Percentiles rank a stretch among this genome's conserved stretches.
These are phyloP conservation scores for Bubo bubo DNA, from an alignment of 2,113 vertebrate species.

Conservation along the genomic window DNA sequence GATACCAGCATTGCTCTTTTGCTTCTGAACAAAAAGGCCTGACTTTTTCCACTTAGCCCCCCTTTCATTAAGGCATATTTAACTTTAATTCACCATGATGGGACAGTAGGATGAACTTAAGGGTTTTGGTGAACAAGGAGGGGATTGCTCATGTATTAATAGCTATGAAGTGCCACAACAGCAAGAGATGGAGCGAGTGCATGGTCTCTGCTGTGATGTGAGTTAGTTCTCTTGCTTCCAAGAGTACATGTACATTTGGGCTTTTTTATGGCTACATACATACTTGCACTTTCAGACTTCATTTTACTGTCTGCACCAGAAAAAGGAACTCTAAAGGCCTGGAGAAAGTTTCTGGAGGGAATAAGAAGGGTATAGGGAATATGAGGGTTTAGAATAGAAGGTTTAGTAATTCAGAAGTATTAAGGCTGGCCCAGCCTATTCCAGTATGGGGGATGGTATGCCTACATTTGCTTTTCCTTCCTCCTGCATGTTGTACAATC, in stretches of 20 bases:
- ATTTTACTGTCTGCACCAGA: not conserved
- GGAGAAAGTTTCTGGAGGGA: not conserved
- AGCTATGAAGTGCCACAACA: not conserved
- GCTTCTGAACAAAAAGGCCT: not conserved
- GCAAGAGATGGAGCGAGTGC: not conserved
- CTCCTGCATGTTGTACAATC: not conserved
- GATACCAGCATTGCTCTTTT: not conserved
- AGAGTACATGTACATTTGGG: not conserved
- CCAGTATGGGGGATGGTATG: not conserved
- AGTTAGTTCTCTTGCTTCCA: not conserved
- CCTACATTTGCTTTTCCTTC: not conserved
- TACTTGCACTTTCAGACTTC: not conserved
- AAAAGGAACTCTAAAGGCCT: not conserved
- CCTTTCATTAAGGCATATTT: conserved; percentile 27
- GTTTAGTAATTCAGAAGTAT: not conserved
- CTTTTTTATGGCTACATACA: not conserved
- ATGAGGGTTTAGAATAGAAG: not conserved
- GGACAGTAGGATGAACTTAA: not conserved
- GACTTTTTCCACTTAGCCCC: not conserved
- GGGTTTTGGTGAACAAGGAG: not conserved
- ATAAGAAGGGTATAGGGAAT: not conserved
- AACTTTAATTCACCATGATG: not conserved
- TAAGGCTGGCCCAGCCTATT: not conserved
- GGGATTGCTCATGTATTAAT: not conserved
- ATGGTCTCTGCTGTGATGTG: accelerated